Evolutionary conservation across 1,140 invertebrate species (phyloP), one percentile per base, ranked within the genome.

Genomic region (Colletes latitarsis): DNA sequence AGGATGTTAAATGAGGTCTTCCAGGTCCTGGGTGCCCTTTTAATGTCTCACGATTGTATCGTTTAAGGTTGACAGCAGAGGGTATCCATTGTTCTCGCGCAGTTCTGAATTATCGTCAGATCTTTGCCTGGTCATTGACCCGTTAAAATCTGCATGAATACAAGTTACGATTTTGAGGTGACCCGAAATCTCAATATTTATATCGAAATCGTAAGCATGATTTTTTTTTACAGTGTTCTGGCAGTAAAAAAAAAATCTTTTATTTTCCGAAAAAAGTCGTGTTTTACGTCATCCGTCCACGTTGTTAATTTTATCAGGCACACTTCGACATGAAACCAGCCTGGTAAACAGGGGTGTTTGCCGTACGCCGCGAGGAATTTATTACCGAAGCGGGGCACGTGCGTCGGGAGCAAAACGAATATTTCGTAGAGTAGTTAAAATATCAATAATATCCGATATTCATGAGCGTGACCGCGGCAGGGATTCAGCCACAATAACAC

Each of bases 381-480:
- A 70, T 70, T 41, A 55, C 12, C 6, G 30, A 55, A 39, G 21
- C 15, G 21, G 12, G 6, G 12, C 30, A 53, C 68, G 66, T 39
- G 15, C 39, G 30, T 41, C 52, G 68, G 9, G n/a, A 55, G 53
- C 30, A 55, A 55, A 70, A 70, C 52, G 68, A 70, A 39, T 30
- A 10, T 12, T 49, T 8, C 49, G 15, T 17, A 1, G 21, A 55
- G 52, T 70, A 70, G 68, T 55, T 55, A 55, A 70, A 70, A 70
- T 70, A 70, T 70, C 68, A 70, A 70, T 70, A 55, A 70, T 39
- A 70, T 70, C 68, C n/a, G 52, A n/a, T 55, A 70, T 70, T 55
- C 52, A 70, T 55, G 68, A 41, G 39, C 68, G 52, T 9, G n/a
- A 19, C 46, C 41, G 10, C 10, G 19, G 21, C 19, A 19, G 49